Evolutionary conservation across 2,888 invertebrate species (phyloP).

Genomic region (Dolichomitus sp.): DNA sequence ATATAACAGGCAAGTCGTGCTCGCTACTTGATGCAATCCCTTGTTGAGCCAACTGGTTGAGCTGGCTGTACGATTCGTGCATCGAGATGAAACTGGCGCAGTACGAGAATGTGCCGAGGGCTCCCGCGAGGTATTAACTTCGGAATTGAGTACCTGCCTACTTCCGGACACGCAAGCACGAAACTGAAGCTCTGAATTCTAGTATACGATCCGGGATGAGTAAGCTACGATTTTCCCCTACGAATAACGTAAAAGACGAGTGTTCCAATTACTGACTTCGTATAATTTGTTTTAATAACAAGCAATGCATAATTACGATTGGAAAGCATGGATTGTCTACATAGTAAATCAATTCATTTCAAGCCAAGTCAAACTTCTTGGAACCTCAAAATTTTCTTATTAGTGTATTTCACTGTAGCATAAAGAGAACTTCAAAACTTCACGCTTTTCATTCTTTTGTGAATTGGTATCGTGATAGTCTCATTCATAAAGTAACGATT

Average conservation of each 20-base stretch:
- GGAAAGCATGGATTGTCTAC: no score
- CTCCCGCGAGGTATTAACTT: slow-evolving; percentile 70
- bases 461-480: no score
- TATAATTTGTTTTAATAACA: neutral
- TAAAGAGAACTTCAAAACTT: no score
- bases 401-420: no score
- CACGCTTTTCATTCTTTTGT: no score
- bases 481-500: no score
- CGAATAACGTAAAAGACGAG: slow-evolving; percentile 6
- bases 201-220: slow-evolving; percentile 7
- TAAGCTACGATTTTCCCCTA: slow-evolving; percentile 29
- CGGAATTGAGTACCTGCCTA: slow-evolving; percentile 69
- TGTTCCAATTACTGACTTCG: neutral
- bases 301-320: no score
- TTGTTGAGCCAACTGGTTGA: slow-evolving; percentile 31
- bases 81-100: slow-evolving; percentile 63
- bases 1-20: slow-evolving; percentile 4
- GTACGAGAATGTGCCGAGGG: slow-evolving; percentile 56
- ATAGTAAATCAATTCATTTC: neutral
- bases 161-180: slow-evolving; percentile 66
- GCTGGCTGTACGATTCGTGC: slow-evolving; percentile 37
- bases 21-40: slow-evolving; percentile 18
- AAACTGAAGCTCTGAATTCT: slow-evolving; percentile 38
- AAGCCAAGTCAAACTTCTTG: neutral
- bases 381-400: neutral